Percentiles rank a stretch among this genome's conserved stretches.
phyloP scores from a whole-genome alignment of 2,888 invertebrate genomes.

The Philereme transversata region DNA sequence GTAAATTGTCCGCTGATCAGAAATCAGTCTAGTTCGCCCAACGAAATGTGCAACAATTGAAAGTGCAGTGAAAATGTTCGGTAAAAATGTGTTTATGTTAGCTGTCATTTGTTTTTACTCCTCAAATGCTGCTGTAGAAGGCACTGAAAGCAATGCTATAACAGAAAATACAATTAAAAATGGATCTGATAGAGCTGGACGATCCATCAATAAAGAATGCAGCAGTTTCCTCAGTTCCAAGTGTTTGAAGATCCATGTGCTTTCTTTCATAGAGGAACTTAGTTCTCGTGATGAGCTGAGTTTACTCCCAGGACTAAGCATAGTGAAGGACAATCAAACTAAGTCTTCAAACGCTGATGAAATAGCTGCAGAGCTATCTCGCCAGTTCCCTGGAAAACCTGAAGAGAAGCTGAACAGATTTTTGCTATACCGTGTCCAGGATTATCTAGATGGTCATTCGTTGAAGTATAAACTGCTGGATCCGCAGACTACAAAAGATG shows the following conservation, averaged over 20 bases:
- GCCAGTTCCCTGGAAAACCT: conserved; percentile 90
- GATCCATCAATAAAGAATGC: conserved; percentile 72
- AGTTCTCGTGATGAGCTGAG: conserved; percentile 88
- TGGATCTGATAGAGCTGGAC: conserved; percentile 55
- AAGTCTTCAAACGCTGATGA: conserved; percentile 83
- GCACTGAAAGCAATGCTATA: conserved; percentile 55
- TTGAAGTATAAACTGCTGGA: conserved; percentile 89
- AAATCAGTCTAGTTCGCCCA: conserved; percentile 61
- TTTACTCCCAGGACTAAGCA: conserved; percentile 90
- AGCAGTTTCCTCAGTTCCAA: conserved; percentile 84
- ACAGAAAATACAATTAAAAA: conserved; percentile 44
- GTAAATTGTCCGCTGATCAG: conserved; percentile 57
- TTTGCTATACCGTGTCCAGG: conserved; percentile 86
- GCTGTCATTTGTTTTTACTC: conserved; percentile 31
- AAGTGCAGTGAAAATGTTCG: conserved; percentile 61
- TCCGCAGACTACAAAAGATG: conserved; percentile 83
- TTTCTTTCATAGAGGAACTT: conserved; percentile 89
- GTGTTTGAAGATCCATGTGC: conserved; percentile 91
- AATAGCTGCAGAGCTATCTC: conserved; percentile 87
- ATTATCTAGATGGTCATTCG: conserved; percentile 89
- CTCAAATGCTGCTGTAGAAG: conserved; percentile 60
- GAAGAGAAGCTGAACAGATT: conserved; percentile 90
- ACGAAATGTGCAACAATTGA: conserved; percentile 59
- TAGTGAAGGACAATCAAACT: conserved; percentile 86
- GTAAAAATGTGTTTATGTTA: conserved; percentile 52